A percentile compares a stretch with the other conserved stretches of the same genome.
These are phyloP conservation scores for Otus sunia DNA, from an alignment of 2,113 vertebrate genomes.

Conservation along the genomic window DNA sequence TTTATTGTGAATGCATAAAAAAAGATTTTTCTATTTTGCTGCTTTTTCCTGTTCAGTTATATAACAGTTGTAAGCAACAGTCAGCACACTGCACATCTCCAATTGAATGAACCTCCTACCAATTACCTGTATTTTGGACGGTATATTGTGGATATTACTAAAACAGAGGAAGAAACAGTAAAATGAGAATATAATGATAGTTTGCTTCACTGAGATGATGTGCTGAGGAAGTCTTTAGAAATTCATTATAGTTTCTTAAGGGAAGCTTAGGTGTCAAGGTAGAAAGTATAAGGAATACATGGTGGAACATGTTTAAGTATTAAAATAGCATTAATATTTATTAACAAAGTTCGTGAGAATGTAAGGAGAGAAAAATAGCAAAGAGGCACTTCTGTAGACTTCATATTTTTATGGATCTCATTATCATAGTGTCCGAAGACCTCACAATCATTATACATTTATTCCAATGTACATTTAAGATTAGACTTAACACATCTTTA, in stretches of 20 bases:
- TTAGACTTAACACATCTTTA: background rate
- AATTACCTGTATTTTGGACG: background rate
- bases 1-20: background rate
- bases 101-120: background rate
- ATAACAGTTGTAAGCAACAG: background rate
- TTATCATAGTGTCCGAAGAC: background rate
- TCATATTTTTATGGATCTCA: slow-evolving; percentile 18
- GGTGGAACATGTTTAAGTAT: slow-evolving; percentile 34
- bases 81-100: background rate
- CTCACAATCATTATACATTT: slow-evolving; percentile 21
- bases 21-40: background rate
- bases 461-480: slow-evolving; percentile 42
- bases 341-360: slow-evolving; percentile 7
- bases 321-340: slow-evolving; percentile 63
- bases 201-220: background rate
- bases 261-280: background rate
- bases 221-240: background rate
- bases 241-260: background rate
- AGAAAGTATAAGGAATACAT: background rate
- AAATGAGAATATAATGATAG: background rate
- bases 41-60: background rate
- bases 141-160: background rate
- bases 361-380: slow-evolving; percentile 17
- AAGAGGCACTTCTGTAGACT: background rate
- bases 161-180: background rate